These are phyloP conservation scores for Amazona vittata DNA, from an alignment of 2,113 vertebrate genomes.

Conservation along the genomic window DNA sequence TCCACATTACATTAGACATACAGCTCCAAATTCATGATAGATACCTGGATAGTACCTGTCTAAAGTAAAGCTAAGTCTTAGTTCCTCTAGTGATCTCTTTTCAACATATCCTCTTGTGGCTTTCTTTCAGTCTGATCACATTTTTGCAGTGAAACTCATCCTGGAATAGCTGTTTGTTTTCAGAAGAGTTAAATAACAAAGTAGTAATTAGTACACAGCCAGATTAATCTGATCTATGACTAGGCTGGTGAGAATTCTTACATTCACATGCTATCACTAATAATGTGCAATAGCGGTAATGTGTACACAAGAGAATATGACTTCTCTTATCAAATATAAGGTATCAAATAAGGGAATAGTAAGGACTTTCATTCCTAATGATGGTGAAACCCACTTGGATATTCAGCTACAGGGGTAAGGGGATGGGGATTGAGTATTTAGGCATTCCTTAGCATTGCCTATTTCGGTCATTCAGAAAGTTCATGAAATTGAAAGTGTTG, in stretches of 20 bases:
- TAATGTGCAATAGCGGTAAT: fast-evolving
- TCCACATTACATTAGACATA: neutral
- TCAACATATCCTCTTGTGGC: neutral
- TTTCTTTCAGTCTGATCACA: neutral
- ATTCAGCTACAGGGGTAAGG: neutral
- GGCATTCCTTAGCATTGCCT: neutral
- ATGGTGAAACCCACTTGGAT: neutral
- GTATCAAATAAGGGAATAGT: neutral
- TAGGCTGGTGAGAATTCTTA: neutral
- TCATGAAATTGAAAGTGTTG: neutral
- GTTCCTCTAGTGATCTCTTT: neutral
- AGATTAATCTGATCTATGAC: neutral
- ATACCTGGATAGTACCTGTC: neutral
- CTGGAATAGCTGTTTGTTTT: neutral
- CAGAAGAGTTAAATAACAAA: neutral
- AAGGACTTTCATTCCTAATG: neutral
- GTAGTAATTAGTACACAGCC: neutral
- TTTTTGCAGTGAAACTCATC: neutral
- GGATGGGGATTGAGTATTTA: neutral
- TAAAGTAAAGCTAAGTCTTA: neutral
- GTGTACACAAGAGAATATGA: neutral
- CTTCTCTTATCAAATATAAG: neutral
- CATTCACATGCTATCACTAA: fast-evolving
- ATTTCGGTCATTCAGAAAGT: neutral
- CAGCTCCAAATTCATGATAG: neutral